Conservation (phyloP, 37 sponge, comb jelly and placozoan genomes). For the Axinella damicornis region DNA sequence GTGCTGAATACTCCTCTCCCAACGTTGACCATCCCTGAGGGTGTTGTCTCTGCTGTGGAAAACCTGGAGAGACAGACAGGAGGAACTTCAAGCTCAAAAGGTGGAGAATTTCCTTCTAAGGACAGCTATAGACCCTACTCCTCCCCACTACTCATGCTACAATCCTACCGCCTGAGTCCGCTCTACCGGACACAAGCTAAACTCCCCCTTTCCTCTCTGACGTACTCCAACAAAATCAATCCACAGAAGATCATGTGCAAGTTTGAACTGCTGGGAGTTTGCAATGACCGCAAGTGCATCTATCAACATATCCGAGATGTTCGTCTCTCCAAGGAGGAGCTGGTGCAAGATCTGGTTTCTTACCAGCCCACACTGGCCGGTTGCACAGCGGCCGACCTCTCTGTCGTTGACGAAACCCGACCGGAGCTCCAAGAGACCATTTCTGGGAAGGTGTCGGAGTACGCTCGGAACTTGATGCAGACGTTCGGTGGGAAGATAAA, state of each 20-base stretch:
- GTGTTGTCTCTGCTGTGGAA: no score
- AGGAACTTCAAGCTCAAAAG: no score
- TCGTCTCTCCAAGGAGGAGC: conserved; percentile 17
- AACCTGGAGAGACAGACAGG: no score
- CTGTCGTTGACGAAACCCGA: not conserved
- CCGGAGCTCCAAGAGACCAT: not conserved
- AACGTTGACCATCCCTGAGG: no score
- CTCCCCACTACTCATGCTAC: conserved; percentile 62
- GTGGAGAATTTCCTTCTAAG: no score
- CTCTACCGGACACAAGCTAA: conserved; percentile 19
- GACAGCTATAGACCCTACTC: conserved; percentile 14
- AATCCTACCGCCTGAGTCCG: conserved; percentile 55
- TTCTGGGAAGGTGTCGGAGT: conserved; percentile 3
- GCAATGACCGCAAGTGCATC: conserved; percentile 54
- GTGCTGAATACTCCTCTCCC: no score
- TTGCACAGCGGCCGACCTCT: conserved; percentile 1
- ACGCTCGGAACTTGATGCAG: conserved; percentile 1
- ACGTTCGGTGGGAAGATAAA: conserved; percentile 13
- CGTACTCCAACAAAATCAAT: conserved; percentile 62
- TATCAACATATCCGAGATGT: conserved; percentile 54
- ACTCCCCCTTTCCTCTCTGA: conserved; percentile 25
- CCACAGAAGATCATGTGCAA: conserved; percentile 59
- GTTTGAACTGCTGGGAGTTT: conserved; percentile 58
- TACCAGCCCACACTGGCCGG: conserved; percentile 34
- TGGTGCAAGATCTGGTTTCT: conserved; percentile 38